Evolutionary conservation across 2,797 vertebrate genomes (phyloP).

Genomic region (Catamblyrhynchus diadema): DNA sequence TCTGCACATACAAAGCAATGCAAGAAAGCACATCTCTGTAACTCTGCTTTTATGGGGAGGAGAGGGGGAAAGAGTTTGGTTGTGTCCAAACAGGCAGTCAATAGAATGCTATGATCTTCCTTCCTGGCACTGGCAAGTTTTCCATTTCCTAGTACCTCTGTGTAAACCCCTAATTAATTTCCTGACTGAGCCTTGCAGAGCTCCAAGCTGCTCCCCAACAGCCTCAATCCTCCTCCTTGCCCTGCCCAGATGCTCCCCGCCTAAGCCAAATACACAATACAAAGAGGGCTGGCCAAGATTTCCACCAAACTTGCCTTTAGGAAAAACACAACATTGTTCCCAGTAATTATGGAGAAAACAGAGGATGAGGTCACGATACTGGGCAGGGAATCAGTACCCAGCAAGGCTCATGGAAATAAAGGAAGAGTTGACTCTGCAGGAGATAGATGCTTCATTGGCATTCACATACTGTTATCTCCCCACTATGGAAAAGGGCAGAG

Average conservation of each 20-base stretch:
- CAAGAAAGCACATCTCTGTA: background rate
- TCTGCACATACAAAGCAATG: fast-evolving
- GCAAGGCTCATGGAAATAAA: background rate
- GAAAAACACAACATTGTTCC: background rate
- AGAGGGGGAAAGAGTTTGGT: background rate
- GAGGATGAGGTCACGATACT: fast-evolving
- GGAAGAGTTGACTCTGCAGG: background rate
- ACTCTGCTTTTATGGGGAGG: background rate
- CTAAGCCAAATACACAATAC: background rate
- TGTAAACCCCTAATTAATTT: background rate
- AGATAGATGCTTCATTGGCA: background rate
- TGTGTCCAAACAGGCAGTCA: background rate
- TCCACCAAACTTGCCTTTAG: background rate
- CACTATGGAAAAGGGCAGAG: background rate
- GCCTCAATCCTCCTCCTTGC: background rate
- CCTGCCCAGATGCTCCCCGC: background rate
- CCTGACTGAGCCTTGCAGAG: fast-evolving
- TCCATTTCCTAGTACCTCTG: background rate
- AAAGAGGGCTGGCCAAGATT: background rate
- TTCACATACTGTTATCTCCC: background rate
- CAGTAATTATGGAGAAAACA: background rate
- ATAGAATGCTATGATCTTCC: background rate
- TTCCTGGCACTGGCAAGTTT: background rate
- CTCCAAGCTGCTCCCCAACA: background rate
- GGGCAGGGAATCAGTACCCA: background rate